Base-by-base conservation (phyloP, 2,888 invertebrate genomes). In the Brachynemurus nebulosus region DNA sequence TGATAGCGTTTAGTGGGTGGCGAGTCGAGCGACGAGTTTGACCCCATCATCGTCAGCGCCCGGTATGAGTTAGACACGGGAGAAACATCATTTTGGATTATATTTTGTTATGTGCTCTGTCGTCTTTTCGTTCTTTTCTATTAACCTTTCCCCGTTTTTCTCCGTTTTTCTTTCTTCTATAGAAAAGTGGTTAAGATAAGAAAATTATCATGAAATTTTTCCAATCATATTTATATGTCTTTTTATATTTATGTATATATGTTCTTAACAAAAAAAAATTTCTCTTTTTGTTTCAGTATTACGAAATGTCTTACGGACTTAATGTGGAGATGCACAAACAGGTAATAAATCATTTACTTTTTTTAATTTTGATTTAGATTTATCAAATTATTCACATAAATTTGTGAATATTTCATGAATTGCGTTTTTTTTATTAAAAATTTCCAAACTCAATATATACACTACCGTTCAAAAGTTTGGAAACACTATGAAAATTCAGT, bases 301-400 rank as follows among this genome's bases (percentile, higher is more conserved):
- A 92, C 74, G 95, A 95, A 77, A 92, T 93, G 91, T 91, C 91
- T 46, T 92, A 92, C 71, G 91, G 91, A 59, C 81, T 93, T 69
- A 92, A 92, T 71, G 90, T 90, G 64, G 95, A 95, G 73, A 90
- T 93, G 89, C 91, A 91, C 69, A 93, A 93, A 76, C 92, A 93
- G 84, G 88, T 88, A 72, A 71, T 78, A 65, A 34, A 27, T n/a
- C n/a, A n/a, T n/a, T n/a, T n/a, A n/a, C n/a, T n/a, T n/a, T n/a
- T n/a, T n/a, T n/a, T n/a, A n/a, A n/a, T n/a, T n/a, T n/a, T n/a
- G n/a, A n/a, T n/a, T n/a, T n/a, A n/a, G n/a, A n/a, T n/a, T n/a
- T n/a, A n/a, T n/a, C n/a, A 33, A 16, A 12, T 38, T 19, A 6
- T 33, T 33, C 33, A 33, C n/a, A 11, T 25, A 11, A 25, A 11